phyloP scores from a whole-genome alignment of 2,113 vertebrate species.

The Mormyrus iriodes region DNA sequence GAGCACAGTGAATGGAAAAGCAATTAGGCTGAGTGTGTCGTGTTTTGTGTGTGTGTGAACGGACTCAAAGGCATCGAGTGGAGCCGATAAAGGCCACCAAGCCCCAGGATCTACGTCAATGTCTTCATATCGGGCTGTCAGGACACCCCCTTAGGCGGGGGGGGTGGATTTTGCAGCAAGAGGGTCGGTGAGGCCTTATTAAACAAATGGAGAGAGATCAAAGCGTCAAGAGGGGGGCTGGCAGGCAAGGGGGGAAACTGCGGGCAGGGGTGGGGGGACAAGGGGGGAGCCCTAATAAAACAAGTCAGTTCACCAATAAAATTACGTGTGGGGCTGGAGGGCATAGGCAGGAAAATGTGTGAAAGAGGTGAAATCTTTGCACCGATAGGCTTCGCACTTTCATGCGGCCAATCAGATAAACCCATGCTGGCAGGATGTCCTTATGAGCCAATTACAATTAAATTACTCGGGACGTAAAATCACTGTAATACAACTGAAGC shows the following conservation, averaged over 20 bases:
- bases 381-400: slow-evolving; percentile 29
- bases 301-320: slow-evolving; percentile 36
- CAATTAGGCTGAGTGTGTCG: background rate
- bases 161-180: background rate
- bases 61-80: background rate
- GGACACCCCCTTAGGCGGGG: background rate
- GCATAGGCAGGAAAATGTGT: background rate
- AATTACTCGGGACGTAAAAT: slow-evolving; percentile 38
- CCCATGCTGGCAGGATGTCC: slow-evolving; percentile 31
- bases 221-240: slow-evolving; percentile 39
- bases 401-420: slow-evolving; percentile 47
- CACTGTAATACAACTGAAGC: slow-evolving; percentile 38
- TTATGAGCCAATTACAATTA: slow-evolving; percentile 41
- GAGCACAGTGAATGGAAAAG: background rate
- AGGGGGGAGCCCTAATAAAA: slow-evolving; percentile 38
- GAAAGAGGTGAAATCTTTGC: slow-evolving; percentile 40
- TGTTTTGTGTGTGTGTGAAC: background rate
- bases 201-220: slow-evolving; percentile 39
- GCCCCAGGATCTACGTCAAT: background rate
- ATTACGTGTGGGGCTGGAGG: background rate
- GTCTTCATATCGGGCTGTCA: background rate
- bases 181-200: background rate
- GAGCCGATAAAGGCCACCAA: background rate
- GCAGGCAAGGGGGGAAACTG: background rate
- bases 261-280: slow-evolving; percentile 11